phyloP scores from a whole-genome alignment of 2,113 vertebrate species.

The Rhadina sibilatrix region DNA sequence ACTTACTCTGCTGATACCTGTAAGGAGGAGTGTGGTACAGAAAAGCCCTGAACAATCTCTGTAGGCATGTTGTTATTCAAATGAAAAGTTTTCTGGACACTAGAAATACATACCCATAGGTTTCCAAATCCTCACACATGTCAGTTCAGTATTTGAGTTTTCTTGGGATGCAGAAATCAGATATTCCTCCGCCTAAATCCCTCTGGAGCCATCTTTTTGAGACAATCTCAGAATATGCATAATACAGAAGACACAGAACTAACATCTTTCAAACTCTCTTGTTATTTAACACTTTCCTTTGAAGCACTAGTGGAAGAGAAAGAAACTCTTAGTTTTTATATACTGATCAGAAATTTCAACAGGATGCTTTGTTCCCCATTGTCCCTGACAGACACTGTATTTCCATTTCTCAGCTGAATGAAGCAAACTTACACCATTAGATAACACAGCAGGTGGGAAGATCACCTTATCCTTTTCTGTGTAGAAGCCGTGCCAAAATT shows the following conservation, averaged over 20 bases:
- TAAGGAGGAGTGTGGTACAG: not conserved
- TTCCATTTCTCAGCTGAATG: not conserved
- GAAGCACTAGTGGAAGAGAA: not conserved
- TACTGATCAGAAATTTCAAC: not conserved
- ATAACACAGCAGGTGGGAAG: not conserved
- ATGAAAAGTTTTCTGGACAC: not conserved
- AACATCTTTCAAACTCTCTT: not conserved
- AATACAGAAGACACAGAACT: not conserved
- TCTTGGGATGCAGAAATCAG: not conserved
- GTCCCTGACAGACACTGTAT: not conserved
- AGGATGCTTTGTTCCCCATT: not conserved
- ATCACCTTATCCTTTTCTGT: not conserved
- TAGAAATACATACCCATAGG: not conserved
- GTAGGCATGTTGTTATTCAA: not conserved
- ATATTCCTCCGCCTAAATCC: not conserved
- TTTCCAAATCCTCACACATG: not conserved
- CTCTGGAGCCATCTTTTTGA: not conserved
- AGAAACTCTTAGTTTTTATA: not conserved
- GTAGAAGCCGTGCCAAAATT: not conserved
- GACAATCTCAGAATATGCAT: not conserved
- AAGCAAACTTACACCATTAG: not conserved
- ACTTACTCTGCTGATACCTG: not conserved
- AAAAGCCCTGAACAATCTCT: not conserved
- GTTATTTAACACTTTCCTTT: not conserved
- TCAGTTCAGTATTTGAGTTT: not conserved